phyloP scores from a whole-genome alignment of 64 coral and sea anemone genomes.

The Montipora sp. region DNA sequence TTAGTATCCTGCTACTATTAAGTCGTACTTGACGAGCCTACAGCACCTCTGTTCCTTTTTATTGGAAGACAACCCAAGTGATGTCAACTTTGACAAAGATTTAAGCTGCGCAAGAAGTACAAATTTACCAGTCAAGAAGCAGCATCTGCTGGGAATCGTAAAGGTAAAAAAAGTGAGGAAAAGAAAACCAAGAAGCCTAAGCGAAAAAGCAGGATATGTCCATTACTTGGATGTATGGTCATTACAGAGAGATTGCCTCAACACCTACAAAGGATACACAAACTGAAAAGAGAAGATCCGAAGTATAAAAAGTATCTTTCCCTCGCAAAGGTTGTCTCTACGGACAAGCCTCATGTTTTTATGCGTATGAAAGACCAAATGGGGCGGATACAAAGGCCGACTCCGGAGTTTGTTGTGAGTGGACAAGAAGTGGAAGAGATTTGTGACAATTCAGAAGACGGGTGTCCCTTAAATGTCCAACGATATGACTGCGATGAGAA shows the following conservation, averaged over 20 bases:
- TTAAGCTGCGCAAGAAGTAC: slow-evolving; percentile 18
- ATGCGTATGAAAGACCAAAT: slow-evolving; percentile 20
- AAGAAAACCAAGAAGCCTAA: background rate
- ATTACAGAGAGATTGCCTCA: slow-evolving; percentile 33
- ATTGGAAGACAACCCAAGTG: slow-evolving; percentile 21
- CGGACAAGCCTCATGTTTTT: background rate
- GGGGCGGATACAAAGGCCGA: background rate
- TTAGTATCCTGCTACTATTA: slow-evolving; percentile 27
- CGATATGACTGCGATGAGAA: background rate
- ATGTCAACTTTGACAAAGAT: slow-evolving; percentile 41
- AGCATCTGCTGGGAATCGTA: background rate
- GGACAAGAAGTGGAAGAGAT: background rate
- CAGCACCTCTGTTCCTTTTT: slow-evolving; percentile 49
- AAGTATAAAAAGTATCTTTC: background rate
- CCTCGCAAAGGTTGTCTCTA: background rate
- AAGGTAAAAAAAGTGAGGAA: background rate
- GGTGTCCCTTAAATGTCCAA: background rate
- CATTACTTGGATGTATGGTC: slow-evolving; percentile 19
- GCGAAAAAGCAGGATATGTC: slow-evolving; percentile 1
- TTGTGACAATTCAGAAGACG: background rate
- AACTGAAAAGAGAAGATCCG: slow-evolving; percentile 17
- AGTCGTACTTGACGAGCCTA: slow-evolving; percentile 61
- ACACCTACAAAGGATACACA: slow-evolving; percentile 20
- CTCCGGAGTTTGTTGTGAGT: background rate
- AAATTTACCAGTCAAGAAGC: background rate